Base-by-base conservation (phyloP, 2,797 vertebrate species). In the Acridotheres tristis region DNA sequence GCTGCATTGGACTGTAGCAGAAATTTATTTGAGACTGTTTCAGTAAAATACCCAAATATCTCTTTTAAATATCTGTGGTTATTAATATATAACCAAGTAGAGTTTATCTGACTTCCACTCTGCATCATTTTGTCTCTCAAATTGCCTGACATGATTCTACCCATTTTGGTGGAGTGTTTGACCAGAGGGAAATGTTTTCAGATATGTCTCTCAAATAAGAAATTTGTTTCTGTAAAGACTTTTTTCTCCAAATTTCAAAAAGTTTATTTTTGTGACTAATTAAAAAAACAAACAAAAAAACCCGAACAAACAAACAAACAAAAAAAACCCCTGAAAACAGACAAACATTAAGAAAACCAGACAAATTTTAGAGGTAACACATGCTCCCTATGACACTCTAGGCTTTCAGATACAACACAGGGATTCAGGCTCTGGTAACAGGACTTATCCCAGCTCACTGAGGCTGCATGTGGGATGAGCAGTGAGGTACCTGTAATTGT, bases 261-360 rank as follows among this genome's bases (percentile, higher is more conserved):
- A 96, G 71, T 98, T 98, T 98, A 97, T 98, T 98, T 97, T 93
- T 90, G 93, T 95, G 81, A 97, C 93, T 94, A 97, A 96, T 96
- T 96, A 88, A 94, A 85, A 94, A 96, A 92, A 67, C 38, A 40
- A 30, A 55, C 34, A 34, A 30, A 32, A 19, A 11, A 90, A 93
- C 12, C 38, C 38, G 11, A 38, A 38, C 40, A 16, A 40, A 15
- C 40, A 40, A 40, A 40, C 40, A 40, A 40, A 40, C 14, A 21
- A 54, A 75, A 21, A 54, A 75, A 87, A 80, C 93, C 38, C 38
- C 34, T 63, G 73, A 88, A 76, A 85, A 62, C 81, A 93, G 58
- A 96, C 94, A 97, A 96, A 94, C 80, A 96, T 85, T 77, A 89
- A 95, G 88, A 93, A 96, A 96, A 96, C 85, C 95, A 92, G 69